Evolutionary conservation across 2,888 invertebrate genomes (phyloP), one percentile per base, ranked within the genome.

Genomic region (Netelia melanura): DNA sequence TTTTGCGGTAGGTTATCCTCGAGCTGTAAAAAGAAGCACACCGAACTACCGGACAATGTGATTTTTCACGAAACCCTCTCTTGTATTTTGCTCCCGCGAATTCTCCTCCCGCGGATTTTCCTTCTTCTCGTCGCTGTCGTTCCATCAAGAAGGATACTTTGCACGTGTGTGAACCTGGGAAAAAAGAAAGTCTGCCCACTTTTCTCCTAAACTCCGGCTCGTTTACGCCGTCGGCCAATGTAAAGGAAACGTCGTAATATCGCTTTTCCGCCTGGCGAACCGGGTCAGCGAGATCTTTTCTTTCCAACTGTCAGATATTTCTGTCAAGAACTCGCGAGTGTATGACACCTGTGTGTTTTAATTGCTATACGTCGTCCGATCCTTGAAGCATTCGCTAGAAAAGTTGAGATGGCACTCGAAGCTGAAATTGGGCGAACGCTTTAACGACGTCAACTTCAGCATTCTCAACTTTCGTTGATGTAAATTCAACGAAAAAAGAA

Each of bases 201-300:
- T 75, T 25, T 25, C 52, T 62, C 80, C n/a, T 44, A 14, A n/a
- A 54, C 2, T 21, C 25, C 38, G 44, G 48, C 52, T 62, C 64
- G 62, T 58, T 78, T 67, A 38, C 43, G 61, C 43, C 17, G 48
- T 67, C 38, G 21, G 67, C 25, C 58, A 43, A 56, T 17, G 52
- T 65, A 71, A 81, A 14, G 72, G 72, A 64, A 67, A 5, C 58
- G 67, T 72, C 71, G 77, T 52, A 71, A 21, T 77, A 77, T 65
- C 23, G 30, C 21, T n/a, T 43, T 25, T 11, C 25, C 67, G 21
- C 21, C 75, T 52, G 38, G 75, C 30, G 52, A 17, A 54, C 62
- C 68, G 78, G 68, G 68, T 61, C 61, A 79, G 44, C 74, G 68
- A 56, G 78, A 68, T 43, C 72, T 83, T 83, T 83, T 78, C 67